Conservation (phyloP, 2,888 invertebrate genomes). For the Omphaloscelis lunosa region DNA sequence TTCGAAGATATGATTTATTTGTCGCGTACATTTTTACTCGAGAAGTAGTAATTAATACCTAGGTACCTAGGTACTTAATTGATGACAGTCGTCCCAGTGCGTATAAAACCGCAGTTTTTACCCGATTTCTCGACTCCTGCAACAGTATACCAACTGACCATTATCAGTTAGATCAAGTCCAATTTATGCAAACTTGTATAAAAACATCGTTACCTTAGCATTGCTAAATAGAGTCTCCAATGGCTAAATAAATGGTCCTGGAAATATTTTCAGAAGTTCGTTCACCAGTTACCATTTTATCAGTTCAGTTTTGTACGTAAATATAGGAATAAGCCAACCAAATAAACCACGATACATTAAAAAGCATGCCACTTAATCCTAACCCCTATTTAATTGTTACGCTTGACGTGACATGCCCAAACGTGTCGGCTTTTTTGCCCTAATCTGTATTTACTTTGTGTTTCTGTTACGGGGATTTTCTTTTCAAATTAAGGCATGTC, state of each 20-base stretch:
- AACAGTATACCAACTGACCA: too few relatives aligned
- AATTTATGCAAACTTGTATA: not conserved
- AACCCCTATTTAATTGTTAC: constrained; percentile 47
- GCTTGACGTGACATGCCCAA: constrained; percentile 28
- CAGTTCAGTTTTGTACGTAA: not conserved
- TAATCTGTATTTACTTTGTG: constrained; percentile 48
- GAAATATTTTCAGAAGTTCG: not conserved
- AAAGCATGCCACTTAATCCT: constrained; percentile 18
- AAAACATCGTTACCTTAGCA: not conserved
- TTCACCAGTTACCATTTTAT: not conserved
- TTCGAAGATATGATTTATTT: too few relatives aligned
- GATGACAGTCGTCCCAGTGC: too few relatives aligned
- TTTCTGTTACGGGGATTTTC: constrained; percentile 32
- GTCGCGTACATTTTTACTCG: too few relatives aligned
- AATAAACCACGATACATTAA: constrained; percentile 23
- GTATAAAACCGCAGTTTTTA: too few relatives aligned
- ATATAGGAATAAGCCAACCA: not conserved
- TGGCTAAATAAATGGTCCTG: not conserved
- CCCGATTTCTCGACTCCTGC: too few relatives aligned
- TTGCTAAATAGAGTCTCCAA: not conserved
- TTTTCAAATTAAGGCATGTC: constrained; percentile 21
- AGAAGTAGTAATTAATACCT: too few relatives aligned
- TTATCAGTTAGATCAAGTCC: not conserved
- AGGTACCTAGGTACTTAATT: too few relatives aligned
- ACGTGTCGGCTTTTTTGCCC: constrained; percentile 36